Evolutionary conservation across 1,140 invertebrate species (phyloP).

Genomic region (Leptonema lineaticorne): DNA sequence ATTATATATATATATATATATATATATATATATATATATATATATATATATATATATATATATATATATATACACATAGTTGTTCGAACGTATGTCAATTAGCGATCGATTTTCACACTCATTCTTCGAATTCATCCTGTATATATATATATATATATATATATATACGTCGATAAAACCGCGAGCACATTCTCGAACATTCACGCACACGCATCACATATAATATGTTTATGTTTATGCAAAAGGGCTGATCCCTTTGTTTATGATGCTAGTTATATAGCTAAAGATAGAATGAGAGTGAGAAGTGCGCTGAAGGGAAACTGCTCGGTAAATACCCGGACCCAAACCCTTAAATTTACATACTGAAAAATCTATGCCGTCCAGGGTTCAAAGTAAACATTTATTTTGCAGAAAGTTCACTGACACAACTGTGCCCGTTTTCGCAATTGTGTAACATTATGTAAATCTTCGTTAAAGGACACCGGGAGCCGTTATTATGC

Average conservation of each 20-base stretch:
- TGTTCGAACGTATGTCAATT: no score
- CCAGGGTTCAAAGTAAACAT: constrained; percentile 10
- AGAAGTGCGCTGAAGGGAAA: not conserved
- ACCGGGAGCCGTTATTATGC: no score
- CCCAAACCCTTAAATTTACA: constrained; percentile 5
- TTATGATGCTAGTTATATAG: not conserved
- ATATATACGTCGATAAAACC: no score
- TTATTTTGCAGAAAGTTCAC: constrained; percentile 11
- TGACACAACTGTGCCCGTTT: constrained; percentile 2
- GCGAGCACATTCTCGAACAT: not conserved
- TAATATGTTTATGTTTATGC: not conserved
- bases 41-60: no score
- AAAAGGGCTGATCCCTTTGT: not conserved
- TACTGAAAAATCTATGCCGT: constrained; percentile 12
- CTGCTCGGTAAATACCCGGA: not conserved
- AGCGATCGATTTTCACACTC: no score
- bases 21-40: not conserved
- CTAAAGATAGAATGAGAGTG: no score
- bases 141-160: not conserved
- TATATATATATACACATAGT: no score
- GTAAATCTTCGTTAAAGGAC: not conserved
- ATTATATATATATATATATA: not conserved
- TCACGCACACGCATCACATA: not conserved
- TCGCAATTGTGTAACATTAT: not conserved
- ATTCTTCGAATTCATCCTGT: not conserved